Evolutionary conservation across 2,888 invertebrate genomes (phyloP).

Genomic region (Acrobasis suavella): DNA sequence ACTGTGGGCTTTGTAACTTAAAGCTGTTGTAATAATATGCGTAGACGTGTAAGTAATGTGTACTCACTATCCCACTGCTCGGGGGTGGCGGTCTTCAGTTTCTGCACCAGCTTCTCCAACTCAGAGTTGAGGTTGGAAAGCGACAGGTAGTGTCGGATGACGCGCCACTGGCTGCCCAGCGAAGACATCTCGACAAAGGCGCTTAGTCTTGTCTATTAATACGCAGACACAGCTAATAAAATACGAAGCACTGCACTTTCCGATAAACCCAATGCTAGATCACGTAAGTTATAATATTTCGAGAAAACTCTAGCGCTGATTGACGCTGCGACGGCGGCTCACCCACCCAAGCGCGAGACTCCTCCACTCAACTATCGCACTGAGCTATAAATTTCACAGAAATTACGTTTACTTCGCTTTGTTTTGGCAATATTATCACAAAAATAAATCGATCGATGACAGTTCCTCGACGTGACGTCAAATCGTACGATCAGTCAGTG

Average conservation of each 20-base stretch:
- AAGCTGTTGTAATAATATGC: not conserved
- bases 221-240: not conserved
- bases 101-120: slow-evolving; percentile 67
- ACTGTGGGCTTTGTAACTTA: not conserved
- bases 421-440: slow-evolving; percentile 35
- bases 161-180: slow-evolving; percentile 70
- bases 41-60: not conserved
- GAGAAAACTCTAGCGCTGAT: slow-evolving; percentile 7
- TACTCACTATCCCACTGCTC: slow-evolving; percentile 75
- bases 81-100: slow-evolving; percentile 59
- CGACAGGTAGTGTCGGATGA: slow-evolving; percentile 69
- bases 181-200: slow-evolving; percentile 58
- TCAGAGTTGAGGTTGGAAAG: slow-evolving; percentile 61
- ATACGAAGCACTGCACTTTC: not conserved
- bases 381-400: slow-evolving; percentile 2
- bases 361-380: not conserved
- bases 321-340: not conserved
- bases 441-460: slow-evolving; percentile 64
- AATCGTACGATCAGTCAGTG: slow-evolving; percentile 66
- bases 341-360: not conserved
- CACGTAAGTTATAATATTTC: slow-evolving; percentile 5
- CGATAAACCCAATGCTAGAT: not conserved
- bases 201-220: not conserved
- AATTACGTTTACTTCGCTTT: slow-evolving; percentile 17
- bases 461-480: slow-evolving; percentile 58